Percentiles rank a stretch among this genome's conserved stretches.
These are phyloP conservation scores for Patella ulyssiponensis DNA, from an alignment of 2,888 invertebrate genomes.

Conservation along the genomic window DNA sequence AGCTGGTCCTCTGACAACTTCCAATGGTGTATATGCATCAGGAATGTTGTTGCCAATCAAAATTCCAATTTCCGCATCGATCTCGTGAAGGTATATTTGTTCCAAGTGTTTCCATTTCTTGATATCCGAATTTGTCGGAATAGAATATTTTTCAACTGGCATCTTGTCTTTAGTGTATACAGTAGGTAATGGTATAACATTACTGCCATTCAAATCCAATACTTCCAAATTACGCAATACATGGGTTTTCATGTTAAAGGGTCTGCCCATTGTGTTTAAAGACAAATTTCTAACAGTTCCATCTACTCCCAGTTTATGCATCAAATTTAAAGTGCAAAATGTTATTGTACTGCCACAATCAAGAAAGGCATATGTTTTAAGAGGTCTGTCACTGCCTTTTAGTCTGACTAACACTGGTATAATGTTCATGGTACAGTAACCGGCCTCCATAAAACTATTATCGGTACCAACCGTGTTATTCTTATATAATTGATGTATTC, in stretches of 20 bases:
- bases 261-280: neutral
- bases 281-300: neutral
- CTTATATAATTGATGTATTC: too few species aligned
- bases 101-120: conserved; percentile 17
- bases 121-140: conserved; percentile 22
- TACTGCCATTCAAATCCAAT: neutral
- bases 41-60: conserved; percentile 23
- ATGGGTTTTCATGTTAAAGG: neutral
- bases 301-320: neutral
- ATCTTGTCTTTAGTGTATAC: conserved; percentile 20
- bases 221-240: neutral
- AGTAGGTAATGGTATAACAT: neutral
- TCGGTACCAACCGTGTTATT: neutral
- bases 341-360: too few species aligned
- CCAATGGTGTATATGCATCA: conserved; percentile 23
- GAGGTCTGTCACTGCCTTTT: neutral
- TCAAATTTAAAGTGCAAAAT: too few species aligned
- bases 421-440: neutral
- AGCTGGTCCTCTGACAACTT: conserved; percentile 16
- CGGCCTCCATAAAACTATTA: neutral
- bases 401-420: neutral
- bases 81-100: conserved; percentile 8
- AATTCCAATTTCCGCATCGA: conserved; percentile 20
- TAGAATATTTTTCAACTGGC: conserved; percentile 11
- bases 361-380: too few species aligned